A percentile compares a stretch with the other conserved stretches of the same genome.
Conservation (phyloP, 2,113 vertebrate genomes). For the Dipodomys ordii region DNA sequence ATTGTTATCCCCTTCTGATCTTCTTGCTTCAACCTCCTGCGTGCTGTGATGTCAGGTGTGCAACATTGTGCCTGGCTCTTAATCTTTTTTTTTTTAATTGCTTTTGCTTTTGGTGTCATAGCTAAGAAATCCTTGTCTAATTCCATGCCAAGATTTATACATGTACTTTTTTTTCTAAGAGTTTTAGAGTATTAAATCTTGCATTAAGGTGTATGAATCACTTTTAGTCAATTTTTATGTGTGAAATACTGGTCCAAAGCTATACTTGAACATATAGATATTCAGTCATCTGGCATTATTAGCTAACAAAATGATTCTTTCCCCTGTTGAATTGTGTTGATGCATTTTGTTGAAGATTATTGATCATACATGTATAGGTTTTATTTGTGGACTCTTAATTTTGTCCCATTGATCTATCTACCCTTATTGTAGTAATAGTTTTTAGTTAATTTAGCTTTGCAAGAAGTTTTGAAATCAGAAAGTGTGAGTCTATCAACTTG, state of each 20-base stretch:
- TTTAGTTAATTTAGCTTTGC: slow-evolving; percentile 40
- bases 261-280: neutral
- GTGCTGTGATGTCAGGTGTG: too few relatives aligned
- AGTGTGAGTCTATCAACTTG: neutral
- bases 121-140: neutral
- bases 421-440: neutral
- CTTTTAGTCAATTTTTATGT: slow-evolving; percentile 26
- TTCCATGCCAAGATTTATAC: neutral
- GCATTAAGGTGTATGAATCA: neutral
- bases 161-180: neutral
- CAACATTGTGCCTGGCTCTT: too few relatives aligned
- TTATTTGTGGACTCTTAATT: slow-evolving; percentile 33
- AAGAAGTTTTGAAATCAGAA: slow-evolving; percentile 37
- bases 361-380: neutral
- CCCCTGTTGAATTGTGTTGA: neutral
- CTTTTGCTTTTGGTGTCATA: neutral
- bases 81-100: neutral
- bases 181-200: neutral
- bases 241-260: neutral
- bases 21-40: too few relatives aligned
- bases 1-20: too few relatives aligned
- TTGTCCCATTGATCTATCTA: neutral
- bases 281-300: neutral
- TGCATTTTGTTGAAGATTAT: slow-evolving; percentile 23
- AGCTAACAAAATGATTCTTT: neutral